Conservation (phyloP, 2,113 vertebrate species). For the Chaetodon auriga region DNA sequence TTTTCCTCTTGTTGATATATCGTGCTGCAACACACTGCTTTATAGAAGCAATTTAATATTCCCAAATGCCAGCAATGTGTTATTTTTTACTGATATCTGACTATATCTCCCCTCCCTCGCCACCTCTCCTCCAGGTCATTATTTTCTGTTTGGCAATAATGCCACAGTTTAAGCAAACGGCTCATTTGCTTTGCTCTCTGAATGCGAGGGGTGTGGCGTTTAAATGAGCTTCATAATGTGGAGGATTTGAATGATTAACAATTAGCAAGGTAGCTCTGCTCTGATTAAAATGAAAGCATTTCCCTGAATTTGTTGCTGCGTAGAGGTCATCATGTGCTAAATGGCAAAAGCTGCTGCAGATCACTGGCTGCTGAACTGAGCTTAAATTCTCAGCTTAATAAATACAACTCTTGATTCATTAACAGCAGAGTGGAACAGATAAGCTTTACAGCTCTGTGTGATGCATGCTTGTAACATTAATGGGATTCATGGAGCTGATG, state of each 20-base stretch:
- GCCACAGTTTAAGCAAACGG: conserved; percentile 46
- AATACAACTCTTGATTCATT: background rate
- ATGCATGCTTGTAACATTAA: background rate
- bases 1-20: conserved; percentile 55
- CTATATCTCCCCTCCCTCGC: conserved; percentile 26
- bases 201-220: conserved; percentile 46
- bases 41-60: conserved; percentile 73
- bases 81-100: conserved; percentile 71
- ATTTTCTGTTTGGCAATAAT: conserved; percentile 65
- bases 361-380: conserved; percentile 27
- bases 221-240: conserved; percentile 31
- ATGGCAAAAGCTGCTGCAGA: conserved; percentile 23
- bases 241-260: conserved; percentile 53
- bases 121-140: conserved; percentile 42
- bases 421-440: background rate
- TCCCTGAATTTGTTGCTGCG: conserved; percentile 12
- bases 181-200: conserved; percentile 64
- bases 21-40: conserved; percentile 41
- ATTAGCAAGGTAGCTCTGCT: conserved; percentile 31
- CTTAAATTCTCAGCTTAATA: background rate
- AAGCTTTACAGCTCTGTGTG: background rate
- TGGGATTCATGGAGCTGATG: background rate
- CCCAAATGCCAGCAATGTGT: conserved; percentile 54
- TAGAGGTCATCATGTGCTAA: background rate
- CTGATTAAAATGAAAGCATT: conserved; percentile 32